Percentiles rank a stretch among this genome's conserved stretches.
phyloP scores from a whole-genome alignment of 2,888 invertebrate genomes.

The Tribolium freemani region DNA sequence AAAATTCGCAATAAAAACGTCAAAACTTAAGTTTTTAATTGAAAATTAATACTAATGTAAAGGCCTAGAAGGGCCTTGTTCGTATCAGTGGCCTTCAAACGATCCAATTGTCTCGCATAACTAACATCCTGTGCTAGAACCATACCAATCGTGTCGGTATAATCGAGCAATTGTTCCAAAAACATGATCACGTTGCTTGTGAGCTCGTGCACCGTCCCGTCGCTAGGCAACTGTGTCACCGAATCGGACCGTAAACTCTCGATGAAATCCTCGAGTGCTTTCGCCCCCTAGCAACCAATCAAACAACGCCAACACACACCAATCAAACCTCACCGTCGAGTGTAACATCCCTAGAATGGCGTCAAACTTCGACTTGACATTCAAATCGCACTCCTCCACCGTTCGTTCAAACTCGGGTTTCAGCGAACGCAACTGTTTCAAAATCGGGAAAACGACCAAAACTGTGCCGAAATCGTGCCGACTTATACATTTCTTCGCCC shows the following conservation, averaged over 20 bases:
- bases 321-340: constrained; percentile 73
- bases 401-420: constrained; percentile 87
- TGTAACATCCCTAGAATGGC: constrained; percentile 82
- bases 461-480: constrained; percentile 86
- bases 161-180: constrained; percentile 87
- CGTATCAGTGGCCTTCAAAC: constrained; percentile 70
- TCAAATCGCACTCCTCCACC: constrained; percentile 79
- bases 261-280: constrained; percentile 92
- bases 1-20: constrained; percentile 41
- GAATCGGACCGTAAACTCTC: constrained; percentile 86
- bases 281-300: constrained; percentile 79
- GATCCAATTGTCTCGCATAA: constrained; percentile 71
- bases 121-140: constrained; percentile 75
- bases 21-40: constrained; percentile 11
- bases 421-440: constrained; percentile 82
- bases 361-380: constrained; percentile 79
- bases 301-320: background rate
- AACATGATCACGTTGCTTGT: constrained; percentile 95
- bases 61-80: constrained; percentile 81
- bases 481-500: constrained; percentile 82
- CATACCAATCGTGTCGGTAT: constrained; percentile 81
- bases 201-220: constrained; percentile 98
- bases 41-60: constrained; percentile 78
- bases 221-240: constrained; percentile 89
- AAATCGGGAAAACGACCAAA: constrained; percentile 84